Conservation (phyloP, 2,797 vertebrate genomes). For the Cossypha caffra region DNA sequence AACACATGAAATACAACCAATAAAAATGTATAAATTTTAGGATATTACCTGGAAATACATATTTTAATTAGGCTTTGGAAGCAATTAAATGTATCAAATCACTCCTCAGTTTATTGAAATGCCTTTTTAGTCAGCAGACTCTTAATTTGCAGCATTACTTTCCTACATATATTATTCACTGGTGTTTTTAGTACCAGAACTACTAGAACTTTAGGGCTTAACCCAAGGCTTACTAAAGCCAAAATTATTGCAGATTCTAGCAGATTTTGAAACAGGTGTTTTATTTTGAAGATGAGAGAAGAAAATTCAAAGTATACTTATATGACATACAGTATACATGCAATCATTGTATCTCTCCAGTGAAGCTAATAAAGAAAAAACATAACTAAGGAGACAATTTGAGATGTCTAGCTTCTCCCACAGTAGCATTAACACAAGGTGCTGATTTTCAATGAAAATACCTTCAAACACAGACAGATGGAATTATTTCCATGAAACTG, state of each 20-base stretch:
- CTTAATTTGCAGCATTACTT: neutral
- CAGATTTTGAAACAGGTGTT: neutral
- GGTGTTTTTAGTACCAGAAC: neutral
- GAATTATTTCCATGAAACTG: neutral
- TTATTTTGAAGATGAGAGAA: neutral
- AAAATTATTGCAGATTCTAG: neutral
- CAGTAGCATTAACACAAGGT: neutral
- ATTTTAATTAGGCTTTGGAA: neutral
- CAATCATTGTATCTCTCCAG: neutral
- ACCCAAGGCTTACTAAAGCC: neutral
- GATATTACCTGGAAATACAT: neutral
- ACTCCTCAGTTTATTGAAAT: conserved; percentile 12
- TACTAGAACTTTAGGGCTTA: neutral
- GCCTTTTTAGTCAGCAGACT: neutral
- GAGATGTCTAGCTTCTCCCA: neutral
- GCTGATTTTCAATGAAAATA: neutral
- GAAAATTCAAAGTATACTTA: neutral
- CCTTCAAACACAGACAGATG: neutral
- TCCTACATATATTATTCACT: neutral
- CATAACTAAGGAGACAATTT: neutral
- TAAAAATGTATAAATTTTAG: neutral
- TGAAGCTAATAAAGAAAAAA: neutral
- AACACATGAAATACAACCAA: neutral
- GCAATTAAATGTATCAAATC: neutral
- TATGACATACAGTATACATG: neutral